These are phyloP conservation scores for Idaea biselata DNA, from an alignment of 2,888 invertebrate species.

Conservation along the genomic window DNA sequence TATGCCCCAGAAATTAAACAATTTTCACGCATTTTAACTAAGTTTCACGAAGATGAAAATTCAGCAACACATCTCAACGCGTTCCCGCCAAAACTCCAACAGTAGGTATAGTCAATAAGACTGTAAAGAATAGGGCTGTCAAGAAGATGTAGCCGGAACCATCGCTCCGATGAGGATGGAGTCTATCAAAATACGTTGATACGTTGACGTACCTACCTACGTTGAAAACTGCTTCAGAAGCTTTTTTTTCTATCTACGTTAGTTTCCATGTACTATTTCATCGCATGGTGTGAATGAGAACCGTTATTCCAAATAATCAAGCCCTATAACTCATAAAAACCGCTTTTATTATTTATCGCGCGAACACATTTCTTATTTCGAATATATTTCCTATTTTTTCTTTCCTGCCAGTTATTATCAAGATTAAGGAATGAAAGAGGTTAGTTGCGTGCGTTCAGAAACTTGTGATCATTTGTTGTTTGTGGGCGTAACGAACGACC, in stretches of 20 bases:
- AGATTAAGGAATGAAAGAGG: constrained; percentile 26
- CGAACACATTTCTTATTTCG: constrained; percentile 3
- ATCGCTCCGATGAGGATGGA: no score
- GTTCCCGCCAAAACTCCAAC: no score
- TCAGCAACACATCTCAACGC: no score
- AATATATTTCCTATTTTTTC: constrained; percentile 14
- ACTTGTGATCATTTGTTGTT: constrained; percentile 53
- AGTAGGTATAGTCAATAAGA: no score
- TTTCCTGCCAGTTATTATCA: constrained; percentile 24
- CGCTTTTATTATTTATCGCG: background rate
- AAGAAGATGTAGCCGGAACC: no score
- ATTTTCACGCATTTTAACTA: no score
- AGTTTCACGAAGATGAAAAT: no score
- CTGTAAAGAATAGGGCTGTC: no score
- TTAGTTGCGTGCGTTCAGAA: constrained; percentile 35
- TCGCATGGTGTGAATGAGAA: background rate
- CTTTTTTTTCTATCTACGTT: background rate
- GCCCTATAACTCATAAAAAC: background rate
- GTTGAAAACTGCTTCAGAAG: no score
- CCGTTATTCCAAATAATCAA: background rate
- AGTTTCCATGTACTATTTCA: background rate
- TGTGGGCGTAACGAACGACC: constrained; percentile 61
- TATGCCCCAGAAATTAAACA: no score
- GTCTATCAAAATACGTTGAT: no score
- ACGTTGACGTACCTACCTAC: no score